Base-by-base conservation (phyloP, 1,140 invertebrate genomes). In the Dreissena polymorpha region DNA sequence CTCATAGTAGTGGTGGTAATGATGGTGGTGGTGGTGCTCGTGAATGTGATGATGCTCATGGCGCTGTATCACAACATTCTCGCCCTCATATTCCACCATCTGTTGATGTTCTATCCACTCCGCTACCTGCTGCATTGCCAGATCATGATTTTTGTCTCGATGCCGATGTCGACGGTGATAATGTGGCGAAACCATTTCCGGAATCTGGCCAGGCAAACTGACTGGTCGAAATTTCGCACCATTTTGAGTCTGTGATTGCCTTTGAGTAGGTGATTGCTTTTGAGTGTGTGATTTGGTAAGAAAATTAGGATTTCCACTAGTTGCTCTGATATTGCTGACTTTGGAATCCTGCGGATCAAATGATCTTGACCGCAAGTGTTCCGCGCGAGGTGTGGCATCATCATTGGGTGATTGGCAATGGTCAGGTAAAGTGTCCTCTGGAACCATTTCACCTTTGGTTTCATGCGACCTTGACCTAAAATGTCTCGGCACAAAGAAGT, bases 1-100 rank as follows among this genome's bases (percentile, higher is more conserved):
- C 74, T 91, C 90, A 76, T 92, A 89, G 90, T 95, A 96, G 92
- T 96, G 96, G 93, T 97, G 96, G 92, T 96, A 96, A 89, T 97
- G 96, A 81, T 92, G 91, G 92, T 97, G 96, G 91, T 97, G 96
- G 86, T 96, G 95, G 87, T 97, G 96, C 90, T 96, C 95, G 88
- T 97, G 96, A 77, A 96, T 95, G 90, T 97, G 96, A 89, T 95
- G 94, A 84, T 95, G 94, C 86, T 94, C 94, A 81, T 94, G 94
- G 74, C 93, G 89, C 81, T 94, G 93, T 18, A 94, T 89, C 10
- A 90, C 85, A 60, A 89, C 85, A 77, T 86, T 77, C 53, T 87
- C 89, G 57, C 85, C 89, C 55, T 88, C 86, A 75, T 88, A 69
- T 67, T 89, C 91, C 86, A 85, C 88, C 27, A 88, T 74, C 78